Evolutionary conservation across 2,113 vertebrate genomes (phyloP).

Genomic region (Puntigrus tetrazona): DNA sequence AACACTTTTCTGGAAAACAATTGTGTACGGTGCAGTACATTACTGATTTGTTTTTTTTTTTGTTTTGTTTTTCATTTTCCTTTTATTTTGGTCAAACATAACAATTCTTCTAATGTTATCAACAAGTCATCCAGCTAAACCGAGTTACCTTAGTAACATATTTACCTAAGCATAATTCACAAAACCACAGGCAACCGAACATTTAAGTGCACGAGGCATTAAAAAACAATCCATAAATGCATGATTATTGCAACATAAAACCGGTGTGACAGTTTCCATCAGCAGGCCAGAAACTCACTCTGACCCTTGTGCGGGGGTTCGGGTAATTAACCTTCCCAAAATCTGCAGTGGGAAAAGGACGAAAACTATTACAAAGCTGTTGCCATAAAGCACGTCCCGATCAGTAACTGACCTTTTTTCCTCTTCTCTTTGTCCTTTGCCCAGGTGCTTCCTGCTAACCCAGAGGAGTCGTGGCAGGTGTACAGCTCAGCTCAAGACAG

Average conservation of each 20-base stretch:
- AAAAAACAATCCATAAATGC: neutral
- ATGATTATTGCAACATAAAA: neutral
- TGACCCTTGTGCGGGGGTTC: neutral
- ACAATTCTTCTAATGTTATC: neutral
- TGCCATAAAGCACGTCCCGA: neutral
- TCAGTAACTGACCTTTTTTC: slow-evolving; percentile 36
- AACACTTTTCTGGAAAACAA: no score
- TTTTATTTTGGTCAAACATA: neutral
- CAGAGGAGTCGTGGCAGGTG: slow-evolving; percentile 95
- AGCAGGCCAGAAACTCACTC: neutral
- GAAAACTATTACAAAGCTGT: neutral
- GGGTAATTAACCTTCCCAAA: neutral
- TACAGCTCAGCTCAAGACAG: slow-evolving; percentile 97
- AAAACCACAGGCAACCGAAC: neutral
- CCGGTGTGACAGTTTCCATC: neutral
- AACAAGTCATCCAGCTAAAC: neutral
- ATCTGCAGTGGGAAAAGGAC: neutral
- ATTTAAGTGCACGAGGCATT: neutral
- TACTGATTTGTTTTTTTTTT: no score
- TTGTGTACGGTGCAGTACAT: no score
- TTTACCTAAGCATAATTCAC: neutral
- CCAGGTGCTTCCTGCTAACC: slow-evolving; percentile 89
- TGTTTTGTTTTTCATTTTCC: neutral
- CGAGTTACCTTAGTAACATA: neutral
- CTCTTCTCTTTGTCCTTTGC: slow-evolving; percentile 24